Base-by-base conservation (phyloP, 2,113 vertebrate genomes). In the Perca flavescens region DNA sequence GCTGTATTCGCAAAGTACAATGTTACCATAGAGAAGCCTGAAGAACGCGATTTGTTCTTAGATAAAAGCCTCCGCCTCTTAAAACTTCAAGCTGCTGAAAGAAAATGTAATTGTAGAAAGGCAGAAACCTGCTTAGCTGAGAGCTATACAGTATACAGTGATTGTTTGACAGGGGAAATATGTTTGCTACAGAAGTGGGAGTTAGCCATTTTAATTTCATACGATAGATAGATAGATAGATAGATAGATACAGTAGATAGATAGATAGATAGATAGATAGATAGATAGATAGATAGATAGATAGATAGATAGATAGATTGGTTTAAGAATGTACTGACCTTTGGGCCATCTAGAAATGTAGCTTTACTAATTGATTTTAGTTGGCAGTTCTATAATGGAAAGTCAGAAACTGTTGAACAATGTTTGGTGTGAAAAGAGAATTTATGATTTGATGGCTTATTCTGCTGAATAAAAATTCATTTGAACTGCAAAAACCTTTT, bases 31-130 rank as follows among this genome's bases (percentile, higher is more conserved):
- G 56, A 52, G 19, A 25, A n/a, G n/a, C 15, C 21, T 31, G 13
- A 68, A 69, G 40, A 14, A 10, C 3, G 21, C 25, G 47, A 31
- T 46, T 22, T 67, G 47, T 49, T 36, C 36, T 49, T 11, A 6
- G 11, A n/a, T 53, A 3, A 56, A 12, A 58, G 31, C 40, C 36
- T 50, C 15, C 69, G 40, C 40, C 40, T 43, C 6, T 71, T 47
- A 36, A 40, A 65, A n/a, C 40, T n/a, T 49, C 50, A 77, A 87
- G 10, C n/a, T 9, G 25, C 28, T 73, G 62, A 66, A 21, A 57
- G 14, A 11, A 58, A 31, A n/a, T 54, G 8, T 52, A n/a, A 49
- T 56, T n/a, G 54, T n/a, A 3, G 57, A 50, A 17, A 4, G 50
- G 19, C 40, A 11, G 66, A 34, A 25, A 52, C 17, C 47, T 22